Conservation (phyloP, 2,797 vertebrate genomes). For the Margarornis squamiger region DNA sequence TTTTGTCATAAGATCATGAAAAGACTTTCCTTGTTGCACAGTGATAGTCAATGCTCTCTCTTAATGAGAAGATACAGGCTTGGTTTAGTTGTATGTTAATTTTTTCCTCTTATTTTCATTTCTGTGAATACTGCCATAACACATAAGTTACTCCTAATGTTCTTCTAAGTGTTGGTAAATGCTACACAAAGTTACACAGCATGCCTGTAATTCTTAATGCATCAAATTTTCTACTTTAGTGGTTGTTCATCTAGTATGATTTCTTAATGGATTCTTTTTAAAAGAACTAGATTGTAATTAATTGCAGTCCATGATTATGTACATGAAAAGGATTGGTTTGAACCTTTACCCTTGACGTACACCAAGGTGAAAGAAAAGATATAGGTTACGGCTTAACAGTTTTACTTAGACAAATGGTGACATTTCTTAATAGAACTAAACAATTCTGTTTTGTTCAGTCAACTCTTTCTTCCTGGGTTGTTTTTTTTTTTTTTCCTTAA, state of each 20-base stretch:
- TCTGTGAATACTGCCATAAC: conserved; percentile 18
- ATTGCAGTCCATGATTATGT: conserved; percentile 55
- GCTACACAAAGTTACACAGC: conserved; percentile 53
- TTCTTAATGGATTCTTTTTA: conserved; percentile 67
- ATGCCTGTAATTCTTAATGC: conserved; percentile 42
- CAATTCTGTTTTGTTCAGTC: conserved; percentile 36
- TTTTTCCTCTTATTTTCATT: conserved; percentile 36
- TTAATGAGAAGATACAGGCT: background rate
- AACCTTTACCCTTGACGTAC: conserved; percentile 59
- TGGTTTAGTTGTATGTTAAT: background rate
- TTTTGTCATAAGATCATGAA: background rate
- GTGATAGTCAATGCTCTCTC: background rate
- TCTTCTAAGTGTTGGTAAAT: conserved; percentile 64
- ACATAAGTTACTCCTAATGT: conserved; percentile 38
- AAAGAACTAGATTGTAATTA: conserved; percentile 70
- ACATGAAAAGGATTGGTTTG: conserved; percentile 64
- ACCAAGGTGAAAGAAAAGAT: conserved; percentile 65
- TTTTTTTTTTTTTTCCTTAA: background rate
- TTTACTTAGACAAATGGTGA: conserved; percentile 67
- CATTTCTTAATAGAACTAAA: conserved; percentile 63
- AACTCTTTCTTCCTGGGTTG: background rate
- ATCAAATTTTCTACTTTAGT: conserved; percentile 48
- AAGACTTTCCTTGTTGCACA: background rate
- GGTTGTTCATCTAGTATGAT: conserved; percentile 42
- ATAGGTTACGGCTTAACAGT: conserved; percentile 59